Base-by-base conservation (phyloP, 2,888 invertebrate species). In the Branchellion lobata region DNA sequence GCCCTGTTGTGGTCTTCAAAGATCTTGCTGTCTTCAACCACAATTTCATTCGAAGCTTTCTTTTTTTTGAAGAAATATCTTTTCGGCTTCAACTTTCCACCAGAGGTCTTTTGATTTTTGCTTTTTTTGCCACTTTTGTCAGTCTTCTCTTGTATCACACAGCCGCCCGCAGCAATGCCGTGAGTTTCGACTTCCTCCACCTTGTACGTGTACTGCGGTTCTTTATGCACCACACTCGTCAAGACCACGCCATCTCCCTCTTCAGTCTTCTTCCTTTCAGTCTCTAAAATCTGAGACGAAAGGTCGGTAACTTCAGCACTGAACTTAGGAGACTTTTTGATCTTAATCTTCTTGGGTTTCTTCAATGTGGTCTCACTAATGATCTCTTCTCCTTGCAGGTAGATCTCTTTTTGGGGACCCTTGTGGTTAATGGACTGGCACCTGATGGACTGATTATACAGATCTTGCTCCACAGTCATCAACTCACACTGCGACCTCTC, bases 1-100 rank as follows among this genome's bases (percentile, higher is more conserved):
- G 77, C 61, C 31, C 34, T 77, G 40, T 77, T 77, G n/a, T 65
- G 61, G 29, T 77, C 77, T 33, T 47, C 57, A 53, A 53, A 75
- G n/a, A 75, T 40, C 21, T 21, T 1, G n/a, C 33, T 33, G n/a
- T 75, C 75, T 27, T 75, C 75, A 31, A 75, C n/a, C 24, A 75
- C 75, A 29, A 75, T 31, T 27, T 75, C 75, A 8, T 24, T 57
- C 21, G 61, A 14, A n/a, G 21, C n/a, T 57, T 57, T 57, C 24
- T 24, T 57, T 57, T 57, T 57, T 57, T 57, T 57, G 61, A 57
- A 57, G 21, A 57, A 57, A 57, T 5, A 24, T 57, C 24, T 57
- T 57, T 57, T 57, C 21, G 21, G 5, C 61, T 57, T 57, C 5
- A n/a, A 5, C 21, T 57, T 57, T 24, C 24, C 61, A 14, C 8